Conservation (phyloP, 1,140 invertebrate genomes). For the Drosophila triauraria region DNA sequence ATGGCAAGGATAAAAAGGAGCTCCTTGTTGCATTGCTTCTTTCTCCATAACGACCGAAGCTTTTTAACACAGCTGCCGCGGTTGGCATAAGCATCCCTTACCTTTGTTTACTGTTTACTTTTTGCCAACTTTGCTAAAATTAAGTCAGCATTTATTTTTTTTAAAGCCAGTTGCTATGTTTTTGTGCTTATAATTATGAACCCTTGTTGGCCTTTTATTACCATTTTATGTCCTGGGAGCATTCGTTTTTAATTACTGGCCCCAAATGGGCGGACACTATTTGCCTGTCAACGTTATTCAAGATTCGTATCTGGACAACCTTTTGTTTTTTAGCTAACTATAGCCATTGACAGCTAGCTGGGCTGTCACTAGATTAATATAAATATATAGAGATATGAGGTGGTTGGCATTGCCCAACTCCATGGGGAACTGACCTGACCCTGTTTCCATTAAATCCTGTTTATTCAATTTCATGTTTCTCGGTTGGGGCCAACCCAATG, state of each 20-base stretch:
- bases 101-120: not conserved
- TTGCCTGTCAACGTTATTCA: slow-evolving; percentile 2
- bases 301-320: slow-evolving; percentile 6
- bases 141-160: not conserved
- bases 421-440: not conserved
- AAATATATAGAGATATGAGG: slow-evolving; percentile 1
- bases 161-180: not conserved
- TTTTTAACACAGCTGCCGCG: not conserved
- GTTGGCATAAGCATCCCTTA: not conserved
- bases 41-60: not conserved
- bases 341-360: slow-evolving; percentile 6
- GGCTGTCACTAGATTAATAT: not conserved
- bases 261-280: not conserved
- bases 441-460: not conserved
- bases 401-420: not conserved
- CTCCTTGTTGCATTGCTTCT: not conserved
- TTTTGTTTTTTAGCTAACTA: not conserved
- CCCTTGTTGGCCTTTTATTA: not conserved
- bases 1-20: not conserved
- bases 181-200: not conserved
- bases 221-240: not conserved
- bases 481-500: not conserved
- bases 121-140: not conserved
- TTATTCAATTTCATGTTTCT: not conserved
- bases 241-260: slow-evolving; percentile 24